A percentile compares a stretch with the other conserved stretches of the same genome.
Evolutionary conservation across 2,797 vertebrate genomes (phyloP).

Genomic region (Cyclopterus lumpus): DNA sequence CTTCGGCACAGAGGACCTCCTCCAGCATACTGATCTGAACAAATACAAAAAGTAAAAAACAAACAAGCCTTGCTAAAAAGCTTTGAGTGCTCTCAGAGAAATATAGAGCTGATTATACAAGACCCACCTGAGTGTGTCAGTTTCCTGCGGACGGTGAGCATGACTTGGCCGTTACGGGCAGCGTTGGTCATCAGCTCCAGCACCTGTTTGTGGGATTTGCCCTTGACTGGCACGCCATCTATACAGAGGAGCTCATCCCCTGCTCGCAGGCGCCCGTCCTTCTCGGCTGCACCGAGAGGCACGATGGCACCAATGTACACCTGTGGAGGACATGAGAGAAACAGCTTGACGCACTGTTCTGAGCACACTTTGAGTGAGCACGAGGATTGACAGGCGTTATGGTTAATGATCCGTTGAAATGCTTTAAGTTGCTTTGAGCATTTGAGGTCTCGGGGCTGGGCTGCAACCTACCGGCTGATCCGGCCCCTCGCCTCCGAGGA

Average conservation of each 20-base stretch:
- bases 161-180: constrained; percentile 96
- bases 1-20: constrained; percentile 47
- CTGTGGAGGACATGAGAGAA: constrained; percentile 70
- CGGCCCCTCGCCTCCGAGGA: constrained; percentile 96
- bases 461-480: constrained; percentile 91
- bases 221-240: constrained; percentile 93
- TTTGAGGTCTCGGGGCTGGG: background rate
- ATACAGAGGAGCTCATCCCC: constrained; percentile 97
- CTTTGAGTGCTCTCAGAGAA: constrained; percentile 10
- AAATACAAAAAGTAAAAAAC: constrained; percentile 3
- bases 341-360: background rate
- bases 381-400: background rate
- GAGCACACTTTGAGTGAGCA: background rate
- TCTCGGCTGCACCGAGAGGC: constrained; percentile 94
- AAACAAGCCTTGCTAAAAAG: constrained; percentile 1
- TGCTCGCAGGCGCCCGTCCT: constrained; percentile 93
- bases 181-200: constrained; percentile 97
- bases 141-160: constrained; percentile 94
- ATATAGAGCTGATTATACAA: background rate
- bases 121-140: constrained; percentile 86
- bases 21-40: constrained; percentile 42
- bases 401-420: constrained; percentile 8
- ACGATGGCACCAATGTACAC: constrained; percentile 98
- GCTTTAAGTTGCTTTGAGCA: background rate
- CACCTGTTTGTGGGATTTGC: constrained; percentile 97